A percentile compares a stretch with the other conserved stretches of the same genome.
These are phyloP conservation scores for Ceratina calcarata DNA, from an alignment of 1,140 invertebrate species.

Conservation along the genomic window DNA sequence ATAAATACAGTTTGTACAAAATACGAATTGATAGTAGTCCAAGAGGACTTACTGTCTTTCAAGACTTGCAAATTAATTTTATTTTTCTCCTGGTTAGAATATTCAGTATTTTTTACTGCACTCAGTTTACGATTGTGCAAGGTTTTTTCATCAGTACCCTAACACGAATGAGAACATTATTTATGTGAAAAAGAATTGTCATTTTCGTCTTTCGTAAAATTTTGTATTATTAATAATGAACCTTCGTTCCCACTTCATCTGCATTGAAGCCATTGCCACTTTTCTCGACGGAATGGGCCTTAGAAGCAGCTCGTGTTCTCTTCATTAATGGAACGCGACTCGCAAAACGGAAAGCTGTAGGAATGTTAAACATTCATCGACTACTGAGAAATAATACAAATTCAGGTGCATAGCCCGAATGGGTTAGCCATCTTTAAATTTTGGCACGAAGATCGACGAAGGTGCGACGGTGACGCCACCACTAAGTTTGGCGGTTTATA, in stretches of 20 bases:
- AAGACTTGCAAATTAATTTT: slow-evolving; percentile 41
- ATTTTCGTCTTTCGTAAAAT: no score
- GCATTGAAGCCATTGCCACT: background rate
- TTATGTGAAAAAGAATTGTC: background rate
- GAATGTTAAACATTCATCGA: background rate
- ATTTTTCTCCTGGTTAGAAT: background rate
- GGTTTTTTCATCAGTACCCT: slow-evolving; percentile 16
- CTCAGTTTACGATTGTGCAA: background rate
- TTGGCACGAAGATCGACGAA: no score
- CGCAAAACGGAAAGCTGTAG: background rate
- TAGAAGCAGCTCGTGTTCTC: slow-evolving; percentile 11
- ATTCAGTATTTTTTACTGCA: background rate
- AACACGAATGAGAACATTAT: background rate
- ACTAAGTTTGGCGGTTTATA: no score
- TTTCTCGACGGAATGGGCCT: background rate
- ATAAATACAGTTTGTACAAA: background rate
- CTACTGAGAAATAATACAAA: slow-evolving; percentile 10
- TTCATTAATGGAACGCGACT: slow-evolving; percentile 23
- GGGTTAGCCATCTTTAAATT: no score
- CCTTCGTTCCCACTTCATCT: slow-evolving; percentile 3
- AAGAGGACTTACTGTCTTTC: slow-evolving; percentile 19
- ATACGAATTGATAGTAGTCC: background rate
- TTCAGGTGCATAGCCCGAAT: background rate
- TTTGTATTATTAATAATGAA: background rate
- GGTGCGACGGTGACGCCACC: no score